Conservation (phyloP, 2,888 invertebrate species). For the Maniola hyperantus region DNA sequence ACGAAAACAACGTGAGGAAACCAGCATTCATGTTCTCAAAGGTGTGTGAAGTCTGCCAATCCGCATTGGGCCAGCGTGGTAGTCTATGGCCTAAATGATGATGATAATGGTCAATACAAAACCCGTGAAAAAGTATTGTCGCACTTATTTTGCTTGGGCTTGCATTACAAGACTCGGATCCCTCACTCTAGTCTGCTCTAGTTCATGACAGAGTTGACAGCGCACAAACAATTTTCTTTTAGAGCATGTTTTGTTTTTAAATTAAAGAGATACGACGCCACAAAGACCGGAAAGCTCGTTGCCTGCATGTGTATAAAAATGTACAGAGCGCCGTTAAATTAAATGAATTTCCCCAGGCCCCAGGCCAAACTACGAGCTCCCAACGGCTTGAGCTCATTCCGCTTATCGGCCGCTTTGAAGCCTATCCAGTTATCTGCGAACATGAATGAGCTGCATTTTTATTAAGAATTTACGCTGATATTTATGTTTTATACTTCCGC, state of each 20-base stretch:
- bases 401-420: constrained; percentile 58
- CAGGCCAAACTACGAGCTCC: constrained; percentile 52
- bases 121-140: too few relatives aligned
- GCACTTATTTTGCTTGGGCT: too few relatives aligned
- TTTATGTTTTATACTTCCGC: constrained; percentile 24
- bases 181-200: too few relatives aligned
- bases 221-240: constrained; percentile 25
- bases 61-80: too few relatives aligned
- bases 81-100: too few relatives aligned
- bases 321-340: constrained; percentile 51
- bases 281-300: constrained; percentile 27
- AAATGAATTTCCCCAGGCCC: constrained; percentile 61
- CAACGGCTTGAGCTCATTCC: constrained; percentile 62
- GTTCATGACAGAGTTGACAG: constrained; percentile 7
- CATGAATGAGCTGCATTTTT: constrained; percentile 32
- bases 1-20: too few relatives aligned
- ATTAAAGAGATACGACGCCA: constrained; percentile 30
- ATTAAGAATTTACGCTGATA: constrained; percentile 29
- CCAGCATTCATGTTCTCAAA: too few relatives aligned
- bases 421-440: constrained; percentile 41
- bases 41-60: too few relatives aligned
- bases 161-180: too few relatives aligned
- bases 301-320: constrained; percentile 36
- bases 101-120: too few relatives aligned
- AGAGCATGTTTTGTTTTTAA: constrained; percentile 29